Conservation (phyloP, 2,797 vertebrate genomes). For the Phoebastria nigripes region DNA sequence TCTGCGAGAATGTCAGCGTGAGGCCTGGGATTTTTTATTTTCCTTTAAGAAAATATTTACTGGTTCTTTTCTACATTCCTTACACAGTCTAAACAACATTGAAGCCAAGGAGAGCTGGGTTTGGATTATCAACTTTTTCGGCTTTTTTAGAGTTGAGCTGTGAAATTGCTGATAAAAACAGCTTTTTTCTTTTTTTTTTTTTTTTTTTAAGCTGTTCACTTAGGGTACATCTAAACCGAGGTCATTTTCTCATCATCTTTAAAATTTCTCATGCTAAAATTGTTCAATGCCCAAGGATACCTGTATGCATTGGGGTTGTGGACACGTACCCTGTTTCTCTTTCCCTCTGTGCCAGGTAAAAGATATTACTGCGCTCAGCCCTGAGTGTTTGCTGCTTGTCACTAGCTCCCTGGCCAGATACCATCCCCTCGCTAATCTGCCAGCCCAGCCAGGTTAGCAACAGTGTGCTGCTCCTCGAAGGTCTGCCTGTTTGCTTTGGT, state of each 20-base stretch:
- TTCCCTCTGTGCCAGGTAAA: background rate
- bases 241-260: background rate
- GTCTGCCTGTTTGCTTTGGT: background rate
- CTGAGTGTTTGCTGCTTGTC: background rate
- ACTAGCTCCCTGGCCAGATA: background rate
- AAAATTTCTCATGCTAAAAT: background rate
- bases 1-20: background rate
- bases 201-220: background rate
- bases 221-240: background rate
- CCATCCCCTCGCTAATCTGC: rapidly evolving
- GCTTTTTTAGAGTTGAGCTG: background rate
- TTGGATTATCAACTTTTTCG: background rate
- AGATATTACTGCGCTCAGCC: background rate
- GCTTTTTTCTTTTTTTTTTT: too few relatives aligned
- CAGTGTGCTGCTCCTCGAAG: background rate
- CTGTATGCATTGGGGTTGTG: background rate
- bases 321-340: background rate
- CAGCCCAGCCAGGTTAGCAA: background rate
- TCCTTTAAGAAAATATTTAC: constrained; percentile 47
- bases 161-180: background rate
- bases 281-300: background rate
- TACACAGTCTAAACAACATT: constrained; percentile 11
- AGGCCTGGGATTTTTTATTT: background rate
- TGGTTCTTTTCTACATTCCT: constrained; percentile 43
- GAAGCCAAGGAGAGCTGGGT: constrained; percentile 5